Conservation (phyloP, 92 coral and sea anemone species). For the Metridium senile region DNA sequence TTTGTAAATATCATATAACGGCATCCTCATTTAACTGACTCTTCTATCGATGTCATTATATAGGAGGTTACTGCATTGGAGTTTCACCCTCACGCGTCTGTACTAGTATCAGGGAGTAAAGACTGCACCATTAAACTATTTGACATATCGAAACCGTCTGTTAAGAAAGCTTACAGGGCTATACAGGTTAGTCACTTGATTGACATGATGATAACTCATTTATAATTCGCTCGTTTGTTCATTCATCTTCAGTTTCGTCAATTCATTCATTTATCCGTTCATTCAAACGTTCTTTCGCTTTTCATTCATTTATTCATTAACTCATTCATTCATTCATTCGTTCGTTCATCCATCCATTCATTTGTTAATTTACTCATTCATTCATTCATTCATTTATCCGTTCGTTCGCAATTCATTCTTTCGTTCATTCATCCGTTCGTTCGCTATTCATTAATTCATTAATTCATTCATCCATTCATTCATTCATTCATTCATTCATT, state of each 20-base stretch:
- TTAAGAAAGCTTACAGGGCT: slow-evolving; percentile 92
- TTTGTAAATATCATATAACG: neutral
- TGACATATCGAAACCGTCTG: slow-evolving; percentile 97
- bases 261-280: neutral
- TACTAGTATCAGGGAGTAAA: slow-evolving; percentile 86
- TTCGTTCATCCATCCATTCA: neutral
- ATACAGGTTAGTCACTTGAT: slow-evolving; percentile 64
- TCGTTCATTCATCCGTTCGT: neutral
- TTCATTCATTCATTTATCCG: neutral
- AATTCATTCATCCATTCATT: neutral
- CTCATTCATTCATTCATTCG: neutral
- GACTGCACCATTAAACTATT: slow-evolving; percentile 91
- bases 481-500: neutral
- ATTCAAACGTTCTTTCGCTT: neutral
- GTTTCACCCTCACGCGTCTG: slow-evolving; percentile 83
- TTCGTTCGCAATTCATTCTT: neutral
- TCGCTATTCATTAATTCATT: neutral
- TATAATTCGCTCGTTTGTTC: neutral
- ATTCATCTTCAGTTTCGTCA: neutral
- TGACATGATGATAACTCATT: neutral
- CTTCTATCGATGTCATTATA: neutral
- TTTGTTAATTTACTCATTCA: neutral
- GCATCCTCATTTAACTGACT: neutral
- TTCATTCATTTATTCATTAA: neutral
- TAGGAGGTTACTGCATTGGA: slow-evolving; percentile 59